Percentiles rank a stretch among this genome's conserved stretches.
Evolutionary conservation across 2,888 invertebrate genomes (phyloP).

Genomic region (Nomada flava): DNA sequence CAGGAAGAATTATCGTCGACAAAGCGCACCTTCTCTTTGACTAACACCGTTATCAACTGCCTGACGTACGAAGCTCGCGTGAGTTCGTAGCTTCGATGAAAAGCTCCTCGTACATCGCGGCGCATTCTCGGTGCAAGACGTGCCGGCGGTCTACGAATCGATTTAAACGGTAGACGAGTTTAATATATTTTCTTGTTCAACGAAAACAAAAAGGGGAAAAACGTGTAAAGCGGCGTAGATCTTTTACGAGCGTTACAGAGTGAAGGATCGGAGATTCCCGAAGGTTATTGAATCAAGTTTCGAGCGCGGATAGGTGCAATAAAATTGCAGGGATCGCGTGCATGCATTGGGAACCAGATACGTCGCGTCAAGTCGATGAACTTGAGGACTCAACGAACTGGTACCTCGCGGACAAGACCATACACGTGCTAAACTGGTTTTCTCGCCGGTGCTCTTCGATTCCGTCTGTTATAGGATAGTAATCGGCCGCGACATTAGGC

Average conservation of each 20-base stretch:
- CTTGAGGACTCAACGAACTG: conserved; percentile 54
- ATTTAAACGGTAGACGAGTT: not conserved
- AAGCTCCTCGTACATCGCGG: not conserved
- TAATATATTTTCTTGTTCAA: not conserved
- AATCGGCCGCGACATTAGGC: conserved; percentile 68
- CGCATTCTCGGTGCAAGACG: too few species aligned
- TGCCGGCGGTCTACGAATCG: not conserved
- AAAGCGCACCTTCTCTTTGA: conserved; percentile 4
- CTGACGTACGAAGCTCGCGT: conserved; percentile 12
- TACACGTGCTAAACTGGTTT: conserved; percentile 70
- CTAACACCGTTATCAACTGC: conserved; percentile 33
- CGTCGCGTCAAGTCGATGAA: conserved; percentile 63
- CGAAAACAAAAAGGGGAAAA: not conserved
- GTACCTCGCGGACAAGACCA: conserved; percentile 57
- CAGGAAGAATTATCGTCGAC: conserved; percentile 18
- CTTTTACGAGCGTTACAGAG: not conserved
- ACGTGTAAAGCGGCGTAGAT: not conserved
- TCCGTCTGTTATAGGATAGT: conserved; percentile 63
- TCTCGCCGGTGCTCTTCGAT: conserved; percentile 61
- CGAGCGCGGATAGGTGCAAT: conserved; percentile 21
- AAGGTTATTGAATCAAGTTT: conserved; percentile 26
- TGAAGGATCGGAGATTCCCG: not conserved
- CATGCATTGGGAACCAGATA: conserved; percentile 48
- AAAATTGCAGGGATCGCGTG: conserved; percentile 48
- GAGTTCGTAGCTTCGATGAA: conserved; percentile 21